Evolutionary conservation across 1,140 invertebrate species (phyloP).

Genomic region (Ruditapes philippinarum): DNA sequence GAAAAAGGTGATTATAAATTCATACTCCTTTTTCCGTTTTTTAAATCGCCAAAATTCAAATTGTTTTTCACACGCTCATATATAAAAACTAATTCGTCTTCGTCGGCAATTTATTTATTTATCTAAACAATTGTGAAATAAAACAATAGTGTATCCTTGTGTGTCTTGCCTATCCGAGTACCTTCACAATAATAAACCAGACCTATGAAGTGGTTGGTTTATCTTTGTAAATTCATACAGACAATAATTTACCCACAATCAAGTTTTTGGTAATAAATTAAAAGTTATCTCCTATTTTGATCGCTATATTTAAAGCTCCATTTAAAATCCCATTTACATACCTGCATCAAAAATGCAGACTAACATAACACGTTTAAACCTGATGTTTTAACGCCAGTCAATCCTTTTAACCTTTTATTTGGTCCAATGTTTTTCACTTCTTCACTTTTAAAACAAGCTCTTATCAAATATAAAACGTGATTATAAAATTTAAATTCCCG

Average conservation of each 20-base stretch:
- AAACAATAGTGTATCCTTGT: too few species aligned
- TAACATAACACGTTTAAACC: neutral
- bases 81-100: too few species aligned
- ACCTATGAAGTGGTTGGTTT: neutral
- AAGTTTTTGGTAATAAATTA: slow-evolving; percentile 6
- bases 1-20: too few species aligned
- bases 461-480: neutral
- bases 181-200: neutral
- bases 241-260: neutral
- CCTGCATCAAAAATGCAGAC: too few species aligned
- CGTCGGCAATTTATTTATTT: too few species aligned
- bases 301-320: neutral
- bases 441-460: neutral
- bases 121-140: too few species aligned
- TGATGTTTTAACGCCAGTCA: neutral
- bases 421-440: neutral
- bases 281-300: neutral
- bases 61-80: too few species aligned
- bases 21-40: too few species aligned
- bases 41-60: too few species aligned
- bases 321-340: neutral
- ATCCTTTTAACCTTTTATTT: neutral
- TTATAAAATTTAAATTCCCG: neutral
- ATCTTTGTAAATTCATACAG: neutral
- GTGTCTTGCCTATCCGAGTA: neutral